Percentiles rank a stretch among this genome's conserved stretches.
phyloP scores from a whole-genome alignment of 2,888 invertebrate species.

The Phymatocera aterrima region DNA sequence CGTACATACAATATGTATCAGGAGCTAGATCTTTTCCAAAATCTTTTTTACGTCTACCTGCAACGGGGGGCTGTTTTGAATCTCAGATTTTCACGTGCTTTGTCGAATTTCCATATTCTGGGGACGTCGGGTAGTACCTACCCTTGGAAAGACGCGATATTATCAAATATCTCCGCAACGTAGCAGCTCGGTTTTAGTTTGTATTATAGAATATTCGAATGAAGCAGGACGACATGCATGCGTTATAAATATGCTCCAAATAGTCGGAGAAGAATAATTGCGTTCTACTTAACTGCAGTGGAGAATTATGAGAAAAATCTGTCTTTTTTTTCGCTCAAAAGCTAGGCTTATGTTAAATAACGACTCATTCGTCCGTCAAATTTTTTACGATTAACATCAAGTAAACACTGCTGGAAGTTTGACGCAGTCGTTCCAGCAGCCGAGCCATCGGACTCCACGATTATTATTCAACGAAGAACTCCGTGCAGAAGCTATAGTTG shows the following conservation, averaged over 20 bases:
- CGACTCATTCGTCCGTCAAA: neutral
- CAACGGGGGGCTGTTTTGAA: neutral
- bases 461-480: conserved; percentile 25
- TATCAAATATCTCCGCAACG: neutral
- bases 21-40: neutral
- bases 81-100: neutral
- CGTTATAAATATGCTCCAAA: too few relatives aligned
- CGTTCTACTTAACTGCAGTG: too few relatives aligned
- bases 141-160: conserved; percentile 5
- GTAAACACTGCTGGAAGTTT: neutral
- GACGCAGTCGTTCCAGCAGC: neutral
- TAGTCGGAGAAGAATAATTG: too few relatives aligned
- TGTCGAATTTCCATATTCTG: neutral
- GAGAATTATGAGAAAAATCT: neutral
- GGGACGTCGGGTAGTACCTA: neutral
- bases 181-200: neutral
- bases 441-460: neutral
- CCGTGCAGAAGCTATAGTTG: conserved; percentile 22
- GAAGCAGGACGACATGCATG: too few relatives aligned
- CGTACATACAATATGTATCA: too few relatives aligned
- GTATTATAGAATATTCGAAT: neutral
- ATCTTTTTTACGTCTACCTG: conserved; percentile 9
- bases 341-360: neutral
- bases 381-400: neutral
- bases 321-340: neutral